Evolutionary conservation across 2,888 invertebrate genomes (phyloP).

Genomic region (Rhynchonema sp.): DNA sequence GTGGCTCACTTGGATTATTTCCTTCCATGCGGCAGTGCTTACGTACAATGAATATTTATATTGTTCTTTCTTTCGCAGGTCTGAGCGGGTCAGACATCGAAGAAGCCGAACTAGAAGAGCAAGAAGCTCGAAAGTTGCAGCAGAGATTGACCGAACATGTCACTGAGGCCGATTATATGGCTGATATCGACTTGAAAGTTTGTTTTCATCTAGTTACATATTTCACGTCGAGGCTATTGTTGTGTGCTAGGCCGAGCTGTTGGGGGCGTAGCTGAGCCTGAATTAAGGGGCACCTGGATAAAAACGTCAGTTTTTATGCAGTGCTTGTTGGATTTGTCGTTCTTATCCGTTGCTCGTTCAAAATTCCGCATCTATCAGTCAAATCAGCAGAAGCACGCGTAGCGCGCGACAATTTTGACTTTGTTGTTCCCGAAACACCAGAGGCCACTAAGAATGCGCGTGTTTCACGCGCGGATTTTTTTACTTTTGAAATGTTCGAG

Average conservation of each 20-base stretch:
- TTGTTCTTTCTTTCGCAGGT: conserved; percentile 4
- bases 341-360: not conserved
- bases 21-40: too few species aligned
- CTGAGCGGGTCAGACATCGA: conserved; percentile 22
- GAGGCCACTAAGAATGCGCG: not conserved
- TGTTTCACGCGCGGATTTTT: not conserved
- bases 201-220: not conserved
- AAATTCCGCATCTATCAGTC: not conserved
- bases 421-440: not conserved
- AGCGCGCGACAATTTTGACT: not conserved
- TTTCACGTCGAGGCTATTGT: too few species aligned
- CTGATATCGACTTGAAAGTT: conserved; percentile 2
- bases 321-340: too few species aligned
- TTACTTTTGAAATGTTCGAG: too few species aligned
- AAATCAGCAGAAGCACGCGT: not conserved
- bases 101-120: conserved; percentile 28
- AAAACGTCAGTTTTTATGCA: too few species aligned
- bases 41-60: too few species aligned
- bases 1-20: too few species aligned
- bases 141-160: conserved; percentile 25
- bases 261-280: too few species aligned
- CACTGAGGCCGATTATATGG: conserved; percentile 22
- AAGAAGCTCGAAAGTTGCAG: conserved; percentile 28
- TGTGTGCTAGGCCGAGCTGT: too few species aligned
- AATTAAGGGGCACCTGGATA: too few species aligned